Percentiles rank a stretch among this genome's conserved stretches.
Evolutionary conservation across 2,888 invertebrate species (phyloP).

Genomic region (Belgica antarctica): DNA sequence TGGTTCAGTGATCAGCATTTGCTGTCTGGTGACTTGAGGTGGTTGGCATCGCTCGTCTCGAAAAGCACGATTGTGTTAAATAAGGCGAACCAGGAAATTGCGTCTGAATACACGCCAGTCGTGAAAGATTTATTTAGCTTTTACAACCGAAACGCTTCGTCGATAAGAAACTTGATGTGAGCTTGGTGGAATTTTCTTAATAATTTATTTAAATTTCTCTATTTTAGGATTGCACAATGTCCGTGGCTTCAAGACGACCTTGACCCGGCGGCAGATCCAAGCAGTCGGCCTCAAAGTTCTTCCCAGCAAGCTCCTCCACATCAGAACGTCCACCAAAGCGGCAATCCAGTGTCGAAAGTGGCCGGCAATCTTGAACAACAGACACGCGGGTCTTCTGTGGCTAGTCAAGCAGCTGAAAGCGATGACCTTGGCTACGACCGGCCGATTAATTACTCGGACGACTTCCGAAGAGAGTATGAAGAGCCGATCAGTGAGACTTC

Average conservation of each 20-base stretch:
- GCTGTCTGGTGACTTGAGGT: slow-evolving; percentile 76
- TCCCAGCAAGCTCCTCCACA: background rate
- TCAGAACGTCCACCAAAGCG: background rate
- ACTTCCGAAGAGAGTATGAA: slow-evolving; percentile 56
- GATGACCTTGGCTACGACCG: slow-evolving; percentile 57
- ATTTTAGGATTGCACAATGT: slow-evolving; percentile 49
- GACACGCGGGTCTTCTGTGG: background rate
- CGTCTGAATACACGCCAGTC: slow-evolving; percentile 75
- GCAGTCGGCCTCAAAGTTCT: slow-evolving; percentile 2
- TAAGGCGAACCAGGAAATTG: slow-evolving; percentile 76
- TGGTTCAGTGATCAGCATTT: slow-evolving; percentile 82
- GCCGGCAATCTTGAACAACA: background rate
- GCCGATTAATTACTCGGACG: slow-evolving; percentile 63
- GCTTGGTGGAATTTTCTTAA: slow-evolving; percentile 58
- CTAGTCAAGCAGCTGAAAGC: background rate
- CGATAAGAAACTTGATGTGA: slow-evolving; percentile 73
- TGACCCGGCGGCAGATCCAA: slow-evolving; percentile 48
- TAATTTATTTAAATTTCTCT: background rate
- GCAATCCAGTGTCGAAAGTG: slow-evolving; percentile 34
- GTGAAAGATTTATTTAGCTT: slow-evolving; percentile 71
- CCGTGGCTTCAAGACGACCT: slow-evolving; percentile 53
- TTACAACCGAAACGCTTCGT: slow-evolving; percentile 77
- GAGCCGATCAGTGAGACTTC: slow-evolving; percentile 45
- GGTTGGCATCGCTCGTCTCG: slow-evolving; percentile 73
- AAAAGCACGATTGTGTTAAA: slow-evolving; percentile 76